These are phyloP conservation scores for Diorhabda elongata DNA, from an alignment of 1,140 invertebrate genomes.

Conservation along the genomic window DNA sequence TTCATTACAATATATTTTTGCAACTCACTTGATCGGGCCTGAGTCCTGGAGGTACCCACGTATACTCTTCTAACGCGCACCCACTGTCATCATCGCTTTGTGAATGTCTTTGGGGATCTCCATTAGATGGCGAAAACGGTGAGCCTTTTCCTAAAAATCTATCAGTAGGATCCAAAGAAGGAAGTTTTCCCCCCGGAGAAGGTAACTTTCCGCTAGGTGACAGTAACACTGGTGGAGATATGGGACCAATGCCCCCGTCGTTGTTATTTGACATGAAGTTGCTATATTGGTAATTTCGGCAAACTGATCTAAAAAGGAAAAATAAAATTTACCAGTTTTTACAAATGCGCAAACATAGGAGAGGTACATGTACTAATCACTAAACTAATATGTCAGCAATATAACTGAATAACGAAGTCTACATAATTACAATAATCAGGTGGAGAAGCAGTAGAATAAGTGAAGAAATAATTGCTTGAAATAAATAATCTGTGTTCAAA, in stretches of 20 bases:
- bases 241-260: slow-evolving; percentile 27
- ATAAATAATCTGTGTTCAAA: no score
- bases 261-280: slow-evolving; percentile 34
- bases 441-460: no score
- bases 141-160: slow-evolving; percentile 51
- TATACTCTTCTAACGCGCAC: slow-evolving; percentile 95
- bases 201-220: slow-evolving; percentile 40
- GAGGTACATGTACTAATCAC: no score
- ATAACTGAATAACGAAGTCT: no score
- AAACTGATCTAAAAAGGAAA: slow-evolving; percentile 55
- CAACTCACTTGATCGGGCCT: slow-evolving; percentile 85
- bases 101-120: slow-evolving; percentile 78
- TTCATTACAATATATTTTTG: background rate
- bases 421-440: no score
- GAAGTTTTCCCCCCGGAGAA: slow-evolving; percentile 42
- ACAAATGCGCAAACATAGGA: no score
- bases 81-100: slow-evolving; percentile 96
- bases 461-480: no score
- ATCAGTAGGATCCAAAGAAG: slow-evolving; percentile 49
- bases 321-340: background rate
- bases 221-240: slow-evolving; percentile 35
- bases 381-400: no score
- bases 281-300: slow-evolving; percentile 47
- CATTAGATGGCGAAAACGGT: slow-evolving; percentile 38
- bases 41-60: slow-evolving; percentile 94